These are phyloP conservation scores for Buathra laborator DNA, from an alignment of 2,888 invertebrate genomes.

Conservation along the genomic window DNA sequence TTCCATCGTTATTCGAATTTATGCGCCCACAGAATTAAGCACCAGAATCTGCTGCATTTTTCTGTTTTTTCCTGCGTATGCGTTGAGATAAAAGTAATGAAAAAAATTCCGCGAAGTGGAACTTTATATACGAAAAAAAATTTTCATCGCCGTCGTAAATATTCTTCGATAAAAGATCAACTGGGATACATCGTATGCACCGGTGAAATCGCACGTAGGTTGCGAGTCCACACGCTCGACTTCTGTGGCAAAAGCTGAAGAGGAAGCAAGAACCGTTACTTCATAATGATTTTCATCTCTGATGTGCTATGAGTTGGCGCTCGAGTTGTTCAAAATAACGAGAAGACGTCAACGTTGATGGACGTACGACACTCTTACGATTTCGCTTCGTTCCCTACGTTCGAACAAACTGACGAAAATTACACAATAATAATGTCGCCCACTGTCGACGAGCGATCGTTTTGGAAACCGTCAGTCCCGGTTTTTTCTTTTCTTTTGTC, in stretches of 20 bases:
- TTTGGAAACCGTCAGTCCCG: not conserved
- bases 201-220: not conserved
- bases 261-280: not conserved
- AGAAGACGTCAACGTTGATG: constrained; percentile 50
- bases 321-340: constrained; percentile 75
- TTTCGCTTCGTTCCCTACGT: not conserved
- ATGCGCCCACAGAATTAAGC: no score
- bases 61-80: no score
- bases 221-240: not conserved
- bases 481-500: not conserved
- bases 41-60: no score
- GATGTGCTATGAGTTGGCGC: constrained; percentile 33
- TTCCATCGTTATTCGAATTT: not conserved
- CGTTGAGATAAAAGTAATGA: no score
- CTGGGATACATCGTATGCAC: no score
- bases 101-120: no score
- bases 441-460: not conserved
- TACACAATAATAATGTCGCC: not conserved
- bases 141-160: no score
- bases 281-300: not conserved
- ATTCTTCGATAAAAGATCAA: no score
- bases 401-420: not conserved
- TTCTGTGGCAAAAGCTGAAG: not conserved
- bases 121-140: no score
- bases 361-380: not conserved